Conservation (phyloP, 2,113 vertebrate species). For the Ailurus styani region DNA sequence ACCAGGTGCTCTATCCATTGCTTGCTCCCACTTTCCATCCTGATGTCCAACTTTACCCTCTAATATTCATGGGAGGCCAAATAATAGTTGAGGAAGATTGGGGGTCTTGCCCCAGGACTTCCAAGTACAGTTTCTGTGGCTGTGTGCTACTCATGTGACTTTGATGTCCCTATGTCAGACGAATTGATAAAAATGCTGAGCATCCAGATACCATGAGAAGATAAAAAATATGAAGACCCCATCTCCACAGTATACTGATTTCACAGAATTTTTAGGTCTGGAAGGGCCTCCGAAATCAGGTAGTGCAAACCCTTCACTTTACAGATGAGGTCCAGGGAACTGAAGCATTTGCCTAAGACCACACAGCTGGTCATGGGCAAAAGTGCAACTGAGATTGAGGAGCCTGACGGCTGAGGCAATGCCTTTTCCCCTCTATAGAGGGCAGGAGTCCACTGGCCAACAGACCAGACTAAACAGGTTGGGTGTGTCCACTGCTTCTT, state of each 20-base stretch:
- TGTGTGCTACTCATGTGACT: background rate
- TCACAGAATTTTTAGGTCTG: background rate
- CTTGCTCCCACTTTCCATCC: background rate
- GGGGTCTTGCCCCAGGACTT: background rate
- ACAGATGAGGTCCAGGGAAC: background rate
- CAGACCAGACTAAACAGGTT: background rate
- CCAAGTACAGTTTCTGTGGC: background rate
- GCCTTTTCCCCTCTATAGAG: constrained; percentile 35
- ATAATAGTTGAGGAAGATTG: background rate
- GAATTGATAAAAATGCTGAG: background rate
- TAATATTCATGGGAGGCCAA: background rate
- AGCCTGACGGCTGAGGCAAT: background rate
- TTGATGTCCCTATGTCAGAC: background rate
- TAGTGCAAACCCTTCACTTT: background rate
- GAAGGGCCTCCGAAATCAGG: background rate
- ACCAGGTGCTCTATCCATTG: constrained; percentile 7
- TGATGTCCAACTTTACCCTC: background rate
- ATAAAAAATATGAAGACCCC: background rate
- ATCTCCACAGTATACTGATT: background rate
- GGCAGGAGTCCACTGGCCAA: constrained; percentile 51
- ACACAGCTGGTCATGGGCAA: background rate
- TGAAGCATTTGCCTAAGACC: background rate
- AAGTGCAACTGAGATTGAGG: background rate
- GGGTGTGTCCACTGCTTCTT: background rate
- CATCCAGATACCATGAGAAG: background rate